phyloP scores from a whole-genome alignment of 2,797 vertebrate genomes.

The Schizopygopsis malacanthus region DNA sequence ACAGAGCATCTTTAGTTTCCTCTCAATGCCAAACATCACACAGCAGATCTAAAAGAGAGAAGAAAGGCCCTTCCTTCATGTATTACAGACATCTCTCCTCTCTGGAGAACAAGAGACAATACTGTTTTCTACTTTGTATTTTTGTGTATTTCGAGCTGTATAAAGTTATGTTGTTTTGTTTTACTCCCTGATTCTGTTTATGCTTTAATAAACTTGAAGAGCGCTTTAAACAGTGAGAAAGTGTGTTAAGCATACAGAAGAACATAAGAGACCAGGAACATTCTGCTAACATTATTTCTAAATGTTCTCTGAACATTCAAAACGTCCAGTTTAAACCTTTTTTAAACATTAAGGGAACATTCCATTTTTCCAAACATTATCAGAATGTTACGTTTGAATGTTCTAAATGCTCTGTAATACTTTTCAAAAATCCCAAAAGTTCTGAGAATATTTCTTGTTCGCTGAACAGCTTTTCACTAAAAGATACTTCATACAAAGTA shows the following conservation, averaged over 20 bases:
- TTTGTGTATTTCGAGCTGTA: slow-evolving; percentile 58
- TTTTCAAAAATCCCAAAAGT: background rate
- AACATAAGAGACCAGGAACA: background rate
- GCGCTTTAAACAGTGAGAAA: slow-evolving; percentile 36
- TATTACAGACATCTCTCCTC: slow-evolving; percentile 36
- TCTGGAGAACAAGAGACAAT: slow-evolving; percentile 49
- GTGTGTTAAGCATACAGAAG: background rate
- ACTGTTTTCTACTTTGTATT: slow-evolving; percentile 59
- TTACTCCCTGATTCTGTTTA: slow-evolving; percentile 42
- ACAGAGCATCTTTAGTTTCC: slow-evolving; percentile 19
- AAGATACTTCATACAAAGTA: background rate
- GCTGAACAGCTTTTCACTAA: background rate
- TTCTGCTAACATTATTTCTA: background rate
- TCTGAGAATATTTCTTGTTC: background rate
- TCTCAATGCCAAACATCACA: slow-evolving; percentile 31
- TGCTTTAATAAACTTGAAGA: slow-evolving; percentile 60
- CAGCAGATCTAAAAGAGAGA: slow-evolving; percentile 20
- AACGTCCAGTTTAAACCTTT: background rate
- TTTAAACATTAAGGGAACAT: background rate
- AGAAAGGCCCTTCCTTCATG: slow-evolving; percentile 21
- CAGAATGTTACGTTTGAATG: background rate
- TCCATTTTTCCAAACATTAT: background rate
- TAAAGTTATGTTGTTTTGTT: slow-evolving; percentile 44
- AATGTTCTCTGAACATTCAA: background rate
- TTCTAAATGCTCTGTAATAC: background rate